Evolutionary conservation across 2,888 invertebrate genomes (phyloP).

Genomic region (Lochmaea crataegi): DNA sequence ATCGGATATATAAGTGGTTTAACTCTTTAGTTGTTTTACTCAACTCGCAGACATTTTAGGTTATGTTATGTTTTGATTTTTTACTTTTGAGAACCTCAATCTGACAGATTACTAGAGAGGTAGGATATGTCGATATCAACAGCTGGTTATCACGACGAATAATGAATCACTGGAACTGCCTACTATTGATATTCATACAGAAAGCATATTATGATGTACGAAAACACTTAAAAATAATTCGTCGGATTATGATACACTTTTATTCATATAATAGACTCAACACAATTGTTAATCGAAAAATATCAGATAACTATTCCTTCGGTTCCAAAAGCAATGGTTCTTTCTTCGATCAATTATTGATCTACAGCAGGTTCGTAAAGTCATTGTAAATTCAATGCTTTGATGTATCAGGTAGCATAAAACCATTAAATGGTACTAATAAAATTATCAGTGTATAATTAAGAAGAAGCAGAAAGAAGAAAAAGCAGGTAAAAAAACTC

Average conservation of each 20-base stretch:
- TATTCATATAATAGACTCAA: too few species aligned
- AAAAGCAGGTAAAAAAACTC: not conserved
- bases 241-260: too few species aligned
- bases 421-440: too few species aligned
- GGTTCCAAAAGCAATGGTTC: too few species aligned
- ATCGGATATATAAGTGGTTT: slow-evolving; percentile 15
- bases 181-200: not conserved
- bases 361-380: too few species aligned
- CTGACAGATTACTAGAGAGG: not conserved
- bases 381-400: too few species aligned
- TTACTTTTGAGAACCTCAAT: not conserved
- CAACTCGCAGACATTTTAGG: slow-evolving; percentile 15
- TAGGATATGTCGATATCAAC: not conserved
- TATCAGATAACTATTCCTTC: too few species aligned
- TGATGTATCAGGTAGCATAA: too few species aligned
- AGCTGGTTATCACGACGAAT: not conserved
- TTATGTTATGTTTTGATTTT: slow-evolving; percentile 22
- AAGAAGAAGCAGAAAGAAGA: not conserved
- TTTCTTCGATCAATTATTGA: too few species aligned
- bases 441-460: not conserved
- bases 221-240: too few species aligned
- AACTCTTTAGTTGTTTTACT: slow-evolving; percentile 4
- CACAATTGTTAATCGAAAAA: too few species aligned
- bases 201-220: too few species aligned
- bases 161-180: not conserved